phyloP scores from a whole-genome alignment of 2,113 vertebrate genomes.

The Zeus faber region DNA sequence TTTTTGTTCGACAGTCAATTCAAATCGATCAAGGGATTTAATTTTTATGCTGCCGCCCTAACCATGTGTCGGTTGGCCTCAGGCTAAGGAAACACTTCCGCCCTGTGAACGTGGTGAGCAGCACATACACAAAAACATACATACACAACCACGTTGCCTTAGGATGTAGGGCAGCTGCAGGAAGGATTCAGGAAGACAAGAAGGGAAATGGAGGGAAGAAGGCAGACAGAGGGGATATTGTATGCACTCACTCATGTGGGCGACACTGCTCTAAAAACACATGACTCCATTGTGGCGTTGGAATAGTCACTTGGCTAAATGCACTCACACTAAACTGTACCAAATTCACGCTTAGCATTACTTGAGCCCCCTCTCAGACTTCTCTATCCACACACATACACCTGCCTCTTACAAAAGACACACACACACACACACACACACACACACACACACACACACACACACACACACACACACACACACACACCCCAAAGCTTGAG shows the following conservation, averaged over 20 bases:
- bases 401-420: background rate
- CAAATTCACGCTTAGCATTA: constrained; percentile 34
- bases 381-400: constrained; percentile 1
- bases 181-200: constrained; percentile 51
- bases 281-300: constrained; percentile 63
- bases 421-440: no score
- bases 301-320: constrained; percentile 33
- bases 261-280: constrained; percentile 58
- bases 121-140: background rate
- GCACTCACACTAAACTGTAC: constrained; percentile 11
- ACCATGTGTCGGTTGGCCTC: constrained; percentile 1
- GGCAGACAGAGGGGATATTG: constrained; percentile 71
- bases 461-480: background rate
- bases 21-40: no score
- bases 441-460: background rate
- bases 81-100: constrained; percentile 43
- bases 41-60: background rate
- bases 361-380: background rate
- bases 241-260: constrained; percentile 64
- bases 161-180: constrained; percentile 51
- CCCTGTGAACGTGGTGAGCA: constrained; percentile 1
- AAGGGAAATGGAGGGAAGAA: constrained; percentile 56
- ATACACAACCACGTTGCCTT: background rate
- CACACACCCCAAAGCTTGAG: constrained; percentile 7
- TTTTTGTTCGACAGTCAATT: no score